A percentile compares a stretch with the other conserved stretches of the same genome.
phyloP scores from a whole-genome alignment of 2,797 vertebrate genomes.

The Molothrus aeneus region DNA sequence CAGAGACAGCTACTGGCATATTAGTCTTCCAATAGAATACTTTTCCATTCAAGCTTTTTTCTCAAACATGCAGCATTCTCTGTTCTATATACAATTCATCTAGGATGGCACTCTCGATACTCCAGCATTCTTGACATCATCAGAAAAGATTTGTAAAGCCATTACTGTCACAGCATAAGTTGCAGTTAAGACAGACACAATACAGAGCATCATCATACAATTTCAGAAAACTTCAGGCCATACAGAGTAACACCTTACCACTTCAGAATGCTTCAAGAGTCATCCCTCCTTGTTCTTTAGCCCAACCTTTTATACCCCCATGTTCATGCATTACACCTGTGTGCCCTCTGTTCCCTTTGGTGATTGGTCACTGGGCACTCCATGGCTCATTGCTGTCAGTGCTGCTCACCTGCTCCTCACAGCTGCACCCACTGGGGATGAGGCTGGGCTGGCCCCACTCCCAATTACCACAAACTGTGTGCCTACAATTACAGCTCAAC shows the following conservation, averaged over 20 bases:
- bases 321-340: not conserved
- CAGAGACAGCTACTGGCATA: not conserved
- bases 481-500: not conserved
- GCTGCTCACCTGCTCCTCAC: not conserved
- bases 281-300: not conserved
- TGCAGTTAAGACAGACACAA: not conserved
- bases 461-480: not conserved
- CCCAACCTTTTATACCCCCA: not conserved
- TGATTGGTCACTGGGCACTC: not conserved
- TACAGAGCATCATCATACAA: not conserved
- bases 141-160: not conserved
- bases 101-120: not conserved
- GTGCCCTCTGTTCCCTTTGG: not conserved
- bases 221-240: not conserved
- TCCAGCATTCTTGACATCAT: not conserved
- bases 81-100: not conserved
- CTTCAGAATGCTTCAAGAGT: not conserved
- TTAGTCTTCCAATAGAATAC: not conserved
- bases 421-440: not conserved
- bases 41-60: not conserved
- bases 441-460: not conserved
- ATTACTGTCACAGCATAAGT: not conserved
- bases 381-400: not conserved
- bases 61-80: not conserved
- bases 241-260: not conserved